Conservation (phyloP, 2,797 vertebrate species). For the Leuciscus waleckii region DNA sequence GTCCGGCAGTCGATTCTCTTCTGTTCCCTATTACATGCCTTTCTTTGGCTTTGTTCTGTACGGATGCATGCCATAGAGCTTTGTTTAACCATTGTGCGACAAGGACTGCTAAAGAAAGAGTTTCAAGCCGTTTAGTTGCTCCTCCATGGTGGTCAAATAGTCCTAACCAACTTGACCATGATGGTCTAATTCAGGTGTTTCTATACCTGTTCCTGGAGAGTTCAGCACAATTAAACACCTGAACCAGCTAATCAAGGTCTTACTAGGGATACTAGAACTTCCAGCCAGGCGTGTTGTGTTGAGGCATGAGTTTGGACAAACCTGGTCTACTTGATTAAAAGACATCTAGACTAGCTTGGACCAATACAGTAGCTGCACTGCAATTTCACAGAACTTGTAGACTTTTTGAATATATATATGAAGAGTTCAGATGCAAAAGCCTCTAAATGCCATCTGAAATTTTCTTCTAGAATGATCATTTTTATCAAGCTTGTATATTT, state of each 20-base stretch:
- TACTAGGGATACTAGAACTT: background rate
- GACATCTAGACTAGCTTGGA: no score
- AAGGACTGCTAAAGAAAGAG: conserved; percentile 10
- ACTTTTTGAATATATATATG: no score
- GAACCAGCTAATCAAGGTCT: background rate
- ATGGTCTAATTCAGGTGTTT: background rate
- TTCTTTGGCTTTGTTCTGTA: conserved; percentile 64
- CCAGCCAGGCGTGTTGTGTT: no score
- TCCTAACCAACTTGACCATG: background rate
- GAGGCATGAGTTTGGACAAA: no score
- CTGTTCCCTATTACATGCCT: conserved; percentile 63
- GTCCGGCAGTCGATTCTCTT: conserved; percentile 32
- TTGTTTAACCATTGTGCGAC: conserved; percentile 45
- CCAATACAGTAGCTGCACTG: no score
- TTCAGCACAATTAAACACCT: background rate
- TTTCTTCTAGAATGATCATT: no score
- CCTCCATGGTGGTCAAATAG: background rate
- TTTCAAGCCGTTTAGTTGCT: background rate
- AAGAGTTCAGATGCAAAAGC: no score
- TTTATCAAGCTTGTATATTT: no score
- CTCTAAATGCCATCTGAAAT: no score
- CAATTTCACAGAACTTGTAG: no score
- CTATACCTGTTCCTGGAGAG: background rate
- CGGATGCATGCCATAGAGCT: conserved; percentile 37
- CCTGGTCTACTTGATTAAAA: no score